Evolutionary conservation across 2,797 vertebrate species (phyloP).

Genomic region (Myotis daubentonii): DNA sequence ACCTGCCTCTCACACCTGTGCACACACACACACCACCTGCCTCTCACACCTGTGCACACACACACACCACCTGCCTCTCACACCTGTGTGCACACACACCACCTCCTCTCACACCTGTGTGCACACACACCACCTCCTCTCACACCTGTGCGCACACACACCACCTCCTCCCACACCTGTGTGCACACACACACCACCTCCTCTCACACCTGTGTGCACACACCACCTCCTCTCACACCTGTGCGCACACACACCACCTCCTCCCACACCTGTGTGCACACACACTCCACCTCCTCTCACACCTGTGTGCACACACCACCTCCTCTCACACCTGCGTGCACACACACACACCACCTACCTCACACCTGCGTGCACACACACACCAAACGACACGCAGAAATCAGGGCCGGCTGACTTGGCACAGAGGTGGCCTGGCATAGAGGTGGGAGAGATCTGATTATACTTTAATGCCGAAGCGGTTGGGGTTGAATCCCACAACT

Average conservation of each 20-base stretch:
- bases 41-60: too few relatives aligned
- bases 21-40: not conserved
- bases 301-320: too few relatives aligned
- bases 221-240: not conserved
- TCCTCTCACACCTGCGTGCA: too few relatives aligned
- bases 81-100: not conserved
- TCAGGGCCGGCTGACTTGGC: not conserved
- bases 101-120: too few relatives aligned
- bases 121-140: not conserved
- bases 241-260: too few relatives aligned
- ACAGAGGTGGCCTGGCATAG: not conserved
- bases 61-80: not conserved
- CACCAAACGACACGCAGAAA: not conserved
- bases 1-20: too few relatives aligned
- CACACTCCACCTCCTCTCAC: too few relatives aligned
- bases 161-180: too few relatives aligned
- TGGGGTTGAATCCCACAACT: not conserved
- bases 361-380: not conserved
- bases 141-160: too few relatives aligned
- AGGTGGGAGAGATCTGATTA: not conserved
- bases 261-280: too few relatives aligned
- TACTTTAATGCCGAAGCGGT: not conserved
- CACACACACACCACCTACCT: too few relatives aligned
- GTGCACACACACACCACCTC: too few relatives aligned
- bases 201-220: not conserved